Conservation (phyloP, 1,140 invertebrate genomes). For the Papilio aristodemus region DNA sequence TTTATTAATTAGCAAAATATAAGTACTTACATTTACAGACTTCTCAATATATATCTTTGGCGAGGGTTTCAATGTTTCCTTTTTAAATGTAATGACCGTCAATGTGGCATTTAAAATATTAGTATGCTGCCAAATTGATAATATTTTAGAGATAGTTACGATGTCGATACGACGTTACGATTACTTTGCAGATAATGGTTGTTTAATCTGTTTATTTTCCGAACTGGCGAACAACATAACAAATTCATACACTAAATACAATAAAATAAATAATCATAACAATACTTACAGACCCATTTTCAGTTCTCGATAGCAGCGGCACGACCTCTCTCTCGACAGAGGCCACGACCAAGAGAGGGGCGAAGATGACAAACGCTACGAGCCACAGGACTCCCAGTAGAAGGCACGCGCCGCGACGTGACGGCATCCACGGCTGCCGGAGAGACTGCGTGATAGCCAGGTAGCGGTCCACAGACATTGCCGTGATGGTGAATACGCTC, state of each 20-base stretch:
- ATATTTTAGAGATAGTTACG: too few species aligned
- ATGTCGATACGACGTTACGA: too few species aligned
- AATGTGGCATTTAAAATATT: too few species aligned
- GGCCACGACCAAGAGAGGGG: conserved; percentile 83
- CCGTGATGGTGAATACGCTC: conserved; percentile 89
- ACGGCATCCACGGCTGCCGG: conserved; percentile 84
- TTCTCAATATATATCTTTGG: too few species aligned
- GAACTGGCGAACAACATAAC: too few species aligned
- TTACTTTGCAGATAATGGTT: too few species aligned
- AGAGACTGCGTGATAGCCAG: conserved; percentile 88
- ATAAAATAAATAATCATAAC: conserved; percentile 21
- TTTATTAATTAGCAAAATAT: neutral
- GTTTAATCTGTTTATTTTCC: too few species aligned
- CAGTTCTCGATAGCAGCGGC: conserved; percentile 57
- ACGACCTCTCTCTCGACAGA: conserved; percentile 71
- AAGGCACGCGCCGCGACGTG: conserved; percentile 83
- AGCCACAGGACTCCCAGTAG: conserved; percentile 85
- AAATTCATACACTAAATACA: neutral
- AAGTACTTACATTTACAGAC: neutral
- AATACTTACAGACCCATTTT: conserved; percentile 64
- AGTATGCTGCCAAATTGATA: too few species aligned
- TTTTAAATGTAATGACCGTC: too few species aligned
- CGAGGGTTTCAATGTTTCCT: too few species aligned
- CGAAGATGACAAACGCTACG: conserved; percentile 84
- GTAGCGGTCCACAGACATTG: conserved; percentile 88